A percentile compares a stretch with the other conserved stretches of the same genome.
These are phyloP conservation scores for Solea senegalensis DNA, from an alignment of 2,113 vertebrate genomes.

Conservation along the genomic window DNA sequence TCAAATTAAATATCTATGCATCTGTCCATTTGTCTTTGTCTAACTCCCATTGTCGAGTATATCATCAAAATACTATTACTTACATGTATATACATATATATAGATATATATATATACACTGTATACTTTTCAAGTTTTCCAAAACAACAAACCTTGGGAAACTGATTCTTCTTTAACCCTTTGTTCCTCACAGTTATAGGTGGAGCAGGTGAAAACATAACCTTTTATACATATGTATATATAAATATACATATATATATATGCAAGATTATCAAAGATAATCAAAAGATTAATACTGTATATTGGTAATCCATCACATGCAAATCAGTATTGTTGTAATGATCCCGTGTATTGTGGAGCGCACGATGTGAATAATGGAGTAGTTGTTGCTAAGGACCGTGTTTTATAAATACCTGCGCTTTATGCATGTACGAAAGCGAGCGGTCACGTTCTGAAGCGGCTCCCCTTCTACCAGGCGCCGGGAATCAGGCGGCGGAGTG, in stretches of 20 bases:
- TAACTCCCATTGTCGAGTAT: not conserved
- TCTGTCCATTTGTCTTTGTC: slow-evolving; percentile 12
- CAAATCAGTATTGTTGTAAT: not conserved
- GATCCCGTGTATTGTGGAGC: not conserved
- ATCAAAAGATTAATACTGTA: not conserved
- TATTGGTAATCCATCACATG: not conserved
- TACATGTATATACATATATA: too few relatives aligned
- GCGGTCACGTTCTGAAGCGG: not conserved
- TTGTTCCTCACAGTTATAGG: not conserved
- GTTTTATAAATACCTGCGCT: slow-evolving; percentile 2
- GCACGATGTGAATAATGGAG: slow-evolving; percentile 16
- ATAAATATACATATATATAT: too few relatives aligned
- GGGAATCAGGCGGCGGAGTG: slow-evolving; percentile 6
- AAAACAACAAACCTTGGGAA: not conserved
- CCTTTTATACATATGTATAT: not conserved
- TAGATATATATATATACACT: too few relatives aligned
- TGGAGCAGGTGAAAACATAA: slow-evolving; percentile 13
- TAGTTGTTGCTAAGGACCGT: slow-evolving; percentile 5
- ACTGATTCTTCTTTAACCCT: not conserved
- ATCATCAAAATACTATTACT: not conserved
- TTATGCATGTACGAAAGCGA: slow-evolving; percentile 18
- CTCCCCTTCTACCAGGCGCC: slow-evolving; percentile 11
- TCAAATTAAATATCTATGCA: slow-evolving; percentile 24
- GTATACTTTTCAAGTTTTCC: too few relatives aligned
- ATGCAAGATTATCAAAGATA: not conserved